Percentiles rank a stretch among this genome's conserved stretches.
Evolutionary conservation across 2,888 invertebrate species (phyloP).

Genomic region (Atethmia centrago): DNA sequence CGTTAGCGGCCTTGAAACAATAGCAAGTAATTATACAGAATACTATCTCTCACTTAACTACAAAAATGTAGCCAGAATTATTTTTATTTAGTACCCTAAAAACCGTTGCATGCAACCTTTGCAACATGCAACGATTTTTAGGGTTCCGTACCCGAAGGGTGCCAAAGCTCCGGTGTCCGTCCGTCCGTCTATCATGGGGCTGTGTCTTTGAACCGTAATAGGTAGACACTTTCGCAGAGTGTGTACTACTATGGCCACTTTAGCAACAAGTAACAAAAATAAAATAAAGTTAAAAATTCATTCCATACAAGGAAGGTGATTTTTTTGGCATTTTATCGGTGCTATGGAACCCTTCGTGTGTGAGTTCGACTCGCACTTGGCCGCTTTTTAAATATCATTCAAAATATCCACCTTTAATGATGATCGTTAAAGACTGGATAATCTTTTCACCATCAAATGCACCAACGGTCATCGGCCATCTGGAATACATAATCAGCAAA

Average conservation of each 20-base stretch:
- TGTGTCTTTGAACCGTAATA: no score
- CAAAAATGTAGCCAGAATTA: neutral
- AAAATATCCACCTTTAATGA: neutral
- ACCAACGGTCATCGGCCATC: neutral
- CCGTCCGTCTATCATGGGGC: no score
- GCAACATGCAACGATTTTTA: neutral
- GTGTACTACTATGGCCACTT: no score
- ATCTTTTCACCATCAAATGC: neutral
- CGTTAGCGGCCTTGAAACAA: slow-evolving; percentile 13
- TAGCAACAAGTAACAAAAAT: no score
- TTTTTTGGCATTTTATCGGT: neutral
- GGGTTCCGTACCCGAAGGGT: neutral
- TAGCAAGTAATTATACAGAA: slow-evolving; percentile 18
- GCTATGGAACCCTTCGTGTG: neutral
- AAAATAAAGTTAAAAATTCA: neutral
- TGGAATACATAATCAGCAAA: neutral
- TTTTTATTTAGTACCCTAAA: neutral
- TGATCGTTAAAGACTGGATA: neutral
- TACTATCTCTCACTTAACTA: slow-evolving; percentile 5
- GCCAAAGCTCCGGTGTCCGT: no score
- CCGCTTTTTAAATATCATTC: neutral
- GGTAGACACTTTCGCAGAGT: no score
- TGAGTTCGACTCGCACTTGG: neutral
- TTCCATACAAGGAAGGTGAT: neutral
- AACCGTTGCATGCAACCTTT: no score